These are phyloP conservation scores for Cydia fagiglandana DNA, from an alignment of 1,140 invertebrate genomes.

Conservation along the genomic window DNA sequence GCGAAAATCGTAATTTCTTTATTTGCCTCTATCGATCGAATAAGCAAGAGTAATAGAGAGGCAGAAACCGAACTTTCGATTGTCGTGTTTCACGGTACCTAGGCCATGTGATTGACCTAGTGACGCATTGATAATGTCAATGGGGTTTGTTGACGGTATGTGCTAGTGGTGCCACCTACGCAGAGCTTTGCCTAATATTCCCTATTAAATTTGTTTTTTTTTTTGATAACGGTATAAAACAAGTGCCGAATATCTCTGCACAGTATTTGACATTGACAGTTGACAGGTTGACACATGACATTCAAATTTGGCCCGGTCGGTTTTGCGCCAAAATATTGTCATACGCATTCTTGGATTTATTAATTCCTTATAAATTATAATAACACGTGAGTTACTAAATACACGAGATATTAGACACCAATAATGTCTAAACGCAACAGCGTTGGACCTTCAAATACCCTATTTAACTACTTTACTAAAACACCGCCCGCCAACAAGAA, in stretches of 20 bases:
- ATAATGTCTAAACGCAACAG: slow-evolving; percentile 75
- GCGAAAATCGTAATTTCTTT: too few relatives aligned
- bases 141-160: too few relatives aligned
- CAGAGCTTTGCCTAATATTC: too few relatives aligned
- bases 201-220: too few relatives aligned
- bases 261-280: not conserved
- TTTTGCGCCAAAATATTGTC: slow-evolving; percentile 11
- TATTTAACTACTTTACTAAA: slow-evolving; percentile 81
- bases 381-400: not conserved
- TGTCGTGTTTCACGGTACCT: too few relatives aligned
- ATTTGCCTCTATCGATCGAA: too few relatives aligned
- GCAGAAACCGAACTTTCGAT: too few relatives aligned
- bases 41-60: too few relatives aligned
- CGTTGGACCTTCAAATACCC: slow-evolving; percentile 70
- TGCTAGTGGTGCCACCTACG: too few relatives aligned
- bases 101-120: too few relatives aligned
- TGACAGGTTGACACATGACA: not conserved
- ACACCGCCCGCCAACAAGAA: slow-evolving; percentile 77
- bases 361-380: not conserved
- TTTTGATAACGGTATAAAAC: too few relatives aligned
- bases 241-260: not conserved
- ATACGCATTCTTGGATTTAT: slow-evolving; percentile 20
- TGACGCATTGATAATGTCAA: too few relatives aligned
- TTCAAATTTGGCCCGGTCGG: not conserved
- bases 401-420: not conserved